Base-by-base conservation (phyloP, 1,140 invertebrate species). In the Phthorimaea operculella region DNA sequence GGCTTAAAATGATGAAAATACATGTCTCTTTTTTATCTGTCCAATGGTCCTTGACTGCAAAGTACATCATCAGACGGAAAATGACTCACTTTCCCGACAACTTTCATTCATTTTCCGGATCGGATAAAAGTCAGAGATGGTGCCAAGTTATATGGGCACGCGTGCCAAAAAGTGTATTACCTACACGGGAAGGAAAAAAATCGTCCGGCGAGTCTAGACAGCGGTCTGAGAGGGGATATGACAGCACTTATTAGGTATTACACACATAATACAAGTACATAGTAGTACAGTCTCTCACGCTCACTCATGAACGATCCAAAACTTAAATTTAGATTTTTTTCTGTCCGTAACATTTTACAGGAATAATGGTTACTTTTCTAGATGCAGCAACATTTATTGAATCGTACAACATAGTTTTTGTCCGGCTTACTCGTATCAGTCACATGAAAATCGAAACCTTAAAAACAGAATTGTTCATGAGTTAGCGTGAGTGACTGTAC, bases 61-160 rank as follows among this genome's bases (percentile, higher is more conserved):
- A 55, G 56, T 49, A 49, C 55, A 28, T 28, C 21, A 28, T 28
- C 21, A 39, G 10, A 49, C 33, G 51, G 55, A 10, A 60, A 52
- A 56, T 75, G 74, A 80, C 54, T 74, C 70, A 72, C 59, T 55
- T 63, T 71, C 66, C 59, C 71, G 70, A 71, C 72, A 72, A 69
- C 72, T 82, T 80, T 79, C 81, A 81, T 84, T 84, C 79, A 84
- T 79, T 81, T 81, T 77, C 72, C 72, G 61, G 63, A 67, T 70
- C 58, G 66, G 64, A 77, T 74, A 70, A 75, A 78, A 76, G 69
- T 72, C 66, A 57, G 57, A 57, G 66, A 67, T 59, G 70, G 61
- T 82, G 81, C 77, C 81, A 84, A 77, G 72, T 71, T 70, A 68
- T 77, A 59, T 73, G 70, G 69, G 72, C 59, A 64, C 64, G 59